These are phyloP conservation scores for Scaptodrosophila lebanonensis DNA, from an alignment of 1,140 invertebrate genomes.

Conservation along the genomic window DNA sequence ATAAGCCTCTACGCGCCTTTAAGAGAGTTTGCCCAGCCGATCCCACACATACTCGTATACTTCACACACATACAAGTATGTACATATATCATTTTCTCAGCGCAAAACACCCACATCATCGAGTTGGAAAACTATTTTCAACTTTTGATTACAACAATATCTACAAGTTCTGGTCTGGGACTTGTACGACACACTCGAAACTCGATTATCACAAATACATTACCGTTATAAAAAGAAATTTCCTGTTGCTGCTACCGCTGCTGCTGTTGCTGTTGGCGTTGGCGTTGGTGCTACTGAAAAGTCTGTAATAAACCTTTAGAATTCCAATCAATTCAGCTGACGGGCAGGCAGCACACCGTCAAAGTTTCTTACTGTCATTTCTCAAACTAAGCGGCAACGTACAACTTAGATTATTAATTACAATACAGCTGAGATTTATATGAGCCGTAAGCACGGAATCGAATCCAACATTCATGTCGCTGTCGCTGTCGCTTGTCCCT, in stretches of 20 bases:
- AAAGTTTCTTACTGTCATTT: constrained; percentile 60
- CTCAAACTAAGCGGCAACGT: constrained; percentile 68
- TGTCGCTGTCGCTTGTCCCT: background rate
- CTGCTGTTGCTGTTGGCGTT: constrained; percentile 7
- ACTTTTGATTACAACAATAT: constrained; percentile 70
- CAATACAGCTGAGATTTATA: constrained; percentile 36
- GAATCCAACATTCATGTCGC: constrained; percentile 35
- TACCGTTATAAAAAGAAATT: constrained; percentile 41
- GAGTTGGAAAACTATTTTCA: constrained; percentile 40
- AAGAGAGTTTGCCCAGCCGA: too few relatives aligned
- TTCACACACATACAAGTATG: too few relatives aligned
- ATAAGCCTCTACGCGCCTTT: too few relatives aligned
- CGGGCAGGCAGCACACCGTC: too few relatives aligned
- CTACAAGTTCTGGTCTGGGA: constrained; percentile 50
- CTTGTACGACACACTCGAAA: constrained; percentile 35
- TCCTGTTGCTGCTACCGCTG: background rate
- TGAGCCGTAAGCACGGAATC: constrained; percentile 51
- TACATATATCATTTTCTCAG: too few relatives aligned
- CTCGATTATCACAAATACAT: constrained; percentile 71
- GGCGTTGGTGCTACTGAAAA: constrained; percentile 1
- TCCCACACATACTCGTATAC: too few relatives aligned
- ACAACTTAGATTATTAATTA: constrained; percentile 73
- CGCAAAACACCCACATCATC: too few relatives aligned
- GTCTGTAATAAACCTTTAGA: constrained; percentile 13
- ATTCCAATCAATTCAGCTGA: constrained; percentile 41